These are phyloP conservation scores for Acromyrmex echinatior DNA, from an alignment of 1,140 invertebrate species.

Conservation along the genomic window DNA sequence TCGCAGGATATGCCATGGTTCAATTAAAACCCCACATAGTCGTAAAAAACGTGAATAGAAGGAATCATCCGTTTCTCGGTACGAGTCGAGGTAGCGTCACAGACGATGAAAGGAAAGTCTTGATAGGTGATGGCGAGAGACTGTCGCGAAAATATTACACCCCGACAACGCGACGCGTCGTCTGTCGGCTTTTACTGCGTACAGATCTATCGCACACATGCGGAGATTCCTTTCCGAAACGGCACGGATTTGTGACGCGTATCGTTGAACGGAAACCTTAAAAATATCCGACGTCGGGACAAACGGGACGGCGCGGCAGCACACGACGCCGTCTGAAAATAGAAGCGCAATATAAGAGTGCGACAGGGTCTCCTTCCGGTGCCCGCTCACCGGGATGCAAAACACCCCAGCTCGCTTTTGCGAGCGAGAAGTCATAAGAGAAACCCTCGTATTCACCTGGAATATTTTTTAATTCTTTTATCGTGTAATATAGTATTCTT, in stretches of 20 bases:
- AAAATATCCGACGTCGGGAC: slow-evolving; percentile 68
- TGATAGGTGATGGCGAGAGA: slow-evolving; percentile 34
- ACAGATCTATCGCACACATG: slow-evolving; percentile 6
- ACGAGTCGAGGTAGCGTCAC: slow-evolving; percentile 2
- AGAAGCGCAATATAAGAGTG: slow-evolving; percentile 29
- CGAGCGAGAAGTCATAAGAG: neutral
- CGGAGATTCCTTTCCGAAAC: slow-evolving; percentile 21
- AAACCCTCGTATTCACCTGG: neutral
- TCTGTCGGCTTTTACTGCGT: neutral
- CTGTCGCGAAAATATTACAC: slow-evolving; percentile 63
- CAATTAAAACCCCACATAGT: slow-evolving; percentile 31
- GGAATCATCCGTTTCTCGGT: slow-evolving; percentile 34
- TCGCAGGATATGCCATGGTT: slow-evolving; percentile 31
- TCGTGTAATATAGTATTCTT: neutral
- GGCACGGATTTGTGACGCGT: slow-evolving; percentile 18
- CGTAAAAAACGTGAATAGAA: slow-evolving; percentile 61
- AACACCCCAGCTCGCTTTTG: neutral
- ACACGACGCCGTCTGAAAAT: slow-evolving; percentile 41
- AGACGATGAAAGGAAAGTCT: slow-evolving; percentile 54
- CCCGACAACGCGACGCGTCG: slow-evolving; percentile 25
- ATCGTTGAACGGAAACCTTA: slow-evolving; percentile 55
- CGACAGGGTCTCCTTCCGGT: slow-evolving; percentile 7
- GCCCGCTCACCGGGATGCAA: slow-evolving; percentile 38
- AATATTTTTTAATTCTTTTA: slow-evolving; percentile 9
- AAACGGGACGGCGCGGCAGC: slow-evolving; percentile 2